A percentile compares a stretch with the other conserved stretches of the same genome.
Evolutionary conservation across 2,113 vertebrate species (phyloP).

Genomic region (Fregetta grallaria): DNA sequence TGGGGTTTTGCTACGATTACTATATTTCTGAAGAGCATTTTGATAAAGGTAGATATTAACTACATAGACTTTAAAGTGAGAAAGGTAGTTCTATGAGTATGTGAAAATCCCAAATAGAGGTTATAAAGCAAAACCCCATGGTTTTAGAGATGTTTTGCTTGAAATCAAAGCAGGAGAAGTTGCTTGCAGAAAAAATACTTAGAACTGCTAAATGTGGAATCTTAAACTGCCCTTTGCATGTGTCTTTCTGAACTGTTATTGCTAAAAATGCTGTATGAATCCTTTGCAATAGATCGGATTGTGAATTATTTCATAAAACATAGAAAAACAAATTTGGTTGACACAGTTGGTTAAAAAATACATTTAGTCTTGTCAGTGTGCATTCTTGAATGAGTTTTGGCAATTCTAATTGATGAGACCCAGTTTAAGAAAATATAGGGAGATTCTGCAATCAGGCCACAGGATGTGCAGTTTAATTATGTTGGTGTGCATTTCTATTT

Average conservation of each 20-base stretch:
- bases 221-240: neutral
- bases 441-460: constrained; percentile 60
- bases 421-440: constrained; percentile 62
- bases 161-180: neutral
- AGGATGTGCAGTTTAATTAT: constrained; percentile 74
- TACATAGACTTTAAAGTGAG: neutral
- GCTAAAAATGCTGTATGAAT: neutral
- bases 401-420: constrained; percentile 60
- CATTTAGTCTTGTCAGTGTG: neutral
- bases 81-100: neutral
- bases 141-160: neutral
- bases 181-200: neutral
- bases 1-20: neutral
- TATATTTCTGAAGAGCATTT: neutral
- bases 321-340: neutral
- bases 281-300: neutral
- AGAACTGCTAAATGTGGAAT: neutral
- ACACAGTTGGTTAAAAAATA: neutral
- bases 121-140: neutral
- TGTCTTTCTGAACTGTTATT: neutral
- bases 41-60: neutral
- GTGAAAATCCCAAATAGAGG: neutral
- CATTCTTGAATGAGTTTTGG: constrained; percentile 29
- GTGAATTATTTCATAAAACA: neutral
- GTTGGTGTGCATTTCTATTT: constrained; percentile 70